Percentiles rank a stretch among this genome's conserved stretches.
Evolutionary conservation across 2,888 invertebrate species (phyloP).

Genomic region (Hydraecia micacea): DNA sequence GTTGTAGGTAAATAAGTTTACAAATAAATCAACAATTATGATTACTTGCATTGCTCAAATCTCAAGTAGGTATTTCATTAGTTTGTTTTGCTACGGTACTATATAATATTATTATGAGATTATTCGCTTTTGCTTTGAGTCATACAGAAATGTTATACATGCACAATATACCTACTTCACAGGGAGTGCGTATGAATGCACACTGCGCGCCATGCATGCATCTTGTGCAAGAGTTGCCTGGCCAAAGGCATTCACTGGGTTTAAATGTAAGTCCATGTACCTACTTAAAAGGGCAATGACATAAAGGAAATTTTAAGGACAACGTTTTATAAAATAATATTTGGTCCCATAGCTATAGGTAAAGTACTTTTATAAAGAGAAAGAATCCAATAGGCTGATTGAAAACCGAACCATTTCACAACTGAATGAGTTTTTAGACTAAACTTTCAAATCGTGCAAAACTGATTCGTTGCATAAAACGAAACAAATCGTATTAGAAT

Average conservation of each 20-base stretch:
- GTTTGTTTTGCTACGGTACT: conserved; percentile 12
- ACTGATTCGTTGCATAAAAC: conserved; percentile 68
- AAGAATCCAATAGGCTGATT: conserved; percentile 1
- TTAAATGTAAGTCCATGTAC: conserved; percentile 4
- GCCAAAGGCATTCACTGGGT: conserved; percentile 14
- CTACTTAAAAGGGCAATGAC: not conserved
- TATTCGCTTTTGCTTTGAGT: conserved; percentile 29
- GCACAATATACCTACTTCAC: not conserved
- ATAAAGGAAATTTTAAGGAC: not conserved
- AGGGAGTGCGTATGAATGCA: conserved; percentile 28
- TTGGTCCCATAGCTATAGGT: not conserved
- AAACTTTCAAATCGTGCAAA: conserved; percentile 68
- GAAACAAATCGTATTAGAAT: conserved; percentile 58
- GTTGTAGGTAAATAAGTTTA: not conserved
- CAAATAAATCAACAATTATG: not conserved
- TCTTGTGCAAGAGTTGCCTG: conserved; percentile 43
- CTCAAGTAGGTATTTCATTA: not conserved
- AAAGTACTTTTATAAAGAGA: not conserved
- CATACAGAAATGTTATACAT: conserved; percentile 16
- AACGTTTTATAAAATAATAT: not conserved
- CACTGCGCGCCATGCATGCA: conserved; percentile 16
- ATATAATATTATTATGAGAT: not conserved
- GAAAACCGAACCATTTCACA: conserved; percentile 33
- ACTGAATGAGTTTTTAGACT: conserved; percentile 36
- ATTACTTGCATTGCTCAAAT: too few relatives aligned